A percentile compares a stretch with the other conserved stretches of the same genome.
These are phyloP conservation scores for Seriola aureovittata DNA, from an alignment of 2,113 vertebrate genomes.

Conservation along the genomic window DNA sequence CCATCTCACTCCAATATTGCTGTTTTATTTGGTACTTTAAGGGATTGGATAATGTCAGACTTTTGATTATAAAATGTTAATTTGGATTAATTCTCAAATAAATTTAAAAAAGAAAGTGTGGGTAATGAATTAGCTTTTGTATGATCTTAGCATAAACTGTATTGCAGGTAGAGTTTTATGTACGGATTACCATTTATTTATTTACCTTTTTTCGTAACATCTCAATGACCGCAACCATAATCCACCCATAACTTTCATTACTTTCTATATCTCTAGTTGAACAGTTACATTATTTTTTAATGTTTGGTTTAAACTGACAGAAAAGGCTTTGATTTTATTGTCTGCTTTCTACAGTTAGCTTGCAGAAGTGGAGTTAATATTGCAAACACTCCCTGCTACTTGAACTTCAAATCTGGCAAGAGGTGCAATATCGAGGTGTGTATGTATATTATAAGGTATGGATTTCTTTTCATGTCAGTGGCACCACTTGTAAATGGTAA, in stretches of 20 bases:
- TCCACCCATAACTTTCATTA: no score
- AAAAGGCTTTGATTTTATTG: no score
- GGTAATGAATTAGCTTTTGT: background rate
- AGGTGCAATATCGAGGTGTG: background rate
- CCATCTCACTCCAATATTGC: slow-evolving; percentile 24
- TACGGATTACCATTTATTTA: background rate
- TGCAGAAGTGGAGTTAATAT: no score
- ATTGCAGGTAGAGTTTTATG: no score
- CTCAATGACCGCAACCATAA: background rate
- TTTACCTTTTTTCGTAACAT: background rate
- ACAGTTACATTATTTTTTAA: background rate
- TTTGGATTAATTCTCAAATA: slow-evolving; percentile 49
- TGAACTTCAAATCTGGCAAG: background rate
- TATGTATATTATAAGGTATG: background rate
- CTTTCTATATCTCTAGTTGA: no score
- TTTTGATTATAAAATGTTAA: slow-evolving; percentile 1
- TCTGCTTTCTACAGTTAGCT: no score
- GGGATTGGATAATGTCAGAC: background rate
- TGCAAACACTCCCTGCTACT: no score
- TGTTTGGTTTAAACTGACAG: background rate
- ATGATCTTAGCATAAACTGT: background rate
- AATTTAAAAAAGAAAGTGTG: background rate
- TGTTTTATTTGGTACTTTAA: slow-evolving; percentile 27
- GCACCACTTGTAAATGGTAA: no score
- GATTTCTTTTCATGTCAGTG: background rate